phyloP scores from a whole-genome alignment of 1,140 invertebrate genomes.

The Neelides sp. region DNA sequence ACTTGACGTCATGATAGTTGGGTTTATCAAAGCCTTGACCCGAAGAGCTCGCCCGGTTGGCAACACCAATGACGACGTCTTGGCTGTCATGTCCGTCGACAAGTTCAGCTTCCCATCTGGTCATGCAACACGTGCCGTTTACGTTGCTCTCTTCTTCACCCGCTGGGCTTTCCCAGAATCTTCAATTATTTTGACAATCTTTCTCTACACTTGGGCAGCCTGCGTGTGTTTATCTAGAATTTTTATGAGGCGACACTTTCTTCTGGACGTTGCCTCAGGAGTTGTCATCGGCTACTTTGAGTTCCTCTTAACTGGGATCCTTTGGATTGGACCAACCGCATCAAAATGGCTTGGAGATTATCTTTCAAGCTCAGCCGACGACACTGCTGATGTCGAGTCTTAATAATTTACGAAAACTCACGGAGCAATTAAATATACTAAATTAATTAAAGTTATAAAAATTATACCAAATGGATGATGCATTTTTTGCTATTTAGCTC shows the following conservation, averaged over 20 bases:
- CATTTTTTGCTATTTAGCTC: too few relatives aligned
- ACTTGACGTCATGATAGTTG: slow-evolving; percentile 71
- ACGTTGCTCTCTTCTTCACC: slow-evolving; percentile 59
- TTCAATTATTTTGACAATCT: slow-evolving; percentile 36
- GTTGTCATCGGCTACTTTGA: slow-evolving; percentile 59
- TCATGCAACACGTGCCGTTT: slow-evolving; percentile 73
- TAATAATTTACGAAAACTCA: too few relatives aligned
- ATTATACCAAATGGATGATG: too few relatives aligned
- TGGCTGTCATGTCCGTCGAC: slow-evolving; percentile 56
- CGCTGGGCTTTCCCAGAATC: slow-evolving; percentile 45
- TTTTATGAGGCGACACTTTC: slow-evolving; percentile 66
- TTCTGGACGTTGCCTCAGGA: slow-evolving; percentile 72
- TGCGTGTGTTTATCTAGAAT: slow-evolving; percentile 65
- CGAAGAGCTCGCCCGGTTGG: slow-evolving; percentile 56
- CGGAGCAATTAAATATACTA: too few relatives aligned
- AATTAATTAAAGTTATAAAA: too few relatives aligned
- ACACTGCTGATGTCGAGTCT: too few relatives aligned
- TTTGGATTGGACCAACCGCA: slow-evolving; percentile 48
- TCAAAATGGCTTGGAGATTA: slow-evolving; percentile 22
- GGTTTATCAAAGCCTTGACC: slow-evolving; percentile 63
- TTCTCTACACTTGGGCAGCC: slow-evolving; percentile 58
- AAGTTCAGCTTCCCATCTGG: slow-evolving; percentile 94
- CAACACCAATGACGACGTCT: slow-evolving; percentile 45
- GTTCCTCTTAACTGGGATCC: slow-evolving; percentile 47
- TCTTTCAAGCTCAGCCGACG: slow-evolving; percentile 28